phyloP scores from a whole-genome alignment of 2,113 vertebrate species.

The Hippocampus comes region DNA sequence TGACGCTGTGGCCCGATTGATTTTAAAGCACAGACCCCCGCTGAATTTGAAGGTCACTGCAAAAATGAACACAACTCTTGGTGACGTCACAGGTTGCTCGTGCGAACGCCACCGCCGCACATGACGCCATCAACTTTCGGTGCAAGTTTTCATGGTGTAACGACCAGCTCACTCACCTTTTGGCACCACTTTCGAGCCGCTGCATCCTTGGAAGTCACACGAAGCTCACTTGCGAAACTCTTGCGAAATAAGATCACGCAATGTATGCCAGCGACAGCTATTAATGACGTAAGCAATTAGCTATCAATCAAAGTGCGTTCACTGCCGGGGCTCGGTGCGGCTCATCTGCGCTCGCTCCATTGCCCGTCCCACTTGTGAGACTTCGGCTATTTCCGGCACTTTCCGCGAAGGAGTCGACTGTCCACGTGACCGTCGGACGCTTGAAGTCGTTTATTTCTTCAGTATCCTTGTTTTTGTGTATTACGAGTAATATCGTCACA shows the following conservation, averaged over 20 bases:
- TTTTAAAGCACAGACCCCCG: no score
- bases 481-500: no score
- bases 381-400: conserved; percentile 49
- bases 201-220: background rate
- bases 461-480: no score
- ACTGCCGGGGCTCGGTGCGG: conserved; percentile 4
- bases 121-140: background rate
- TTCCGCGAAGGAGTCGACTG: conserved; percentile 26
- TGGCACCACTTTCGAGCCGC: background rate
- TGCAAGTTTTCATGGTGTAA: no score
- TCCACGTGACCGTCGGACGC: background rate
- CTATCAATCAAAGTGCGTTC: background rate
- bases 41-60: no score
- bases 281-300: background rate
- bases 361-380: background rate
- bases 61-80: background rate
- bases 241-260: background rate
- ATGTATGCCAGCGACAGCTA: background rate
- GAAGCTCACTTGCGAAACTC: no score
- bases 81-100: no score
- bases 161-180: background rate
- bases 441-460: no score
- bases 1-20: no score
- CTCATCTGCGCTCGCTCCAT: conserved; percentile 22
- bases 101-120: background rate